Base-by-base conservation (phyloP, 2,888 invertebrate species). In the Neoscelio sp. region DNA sequence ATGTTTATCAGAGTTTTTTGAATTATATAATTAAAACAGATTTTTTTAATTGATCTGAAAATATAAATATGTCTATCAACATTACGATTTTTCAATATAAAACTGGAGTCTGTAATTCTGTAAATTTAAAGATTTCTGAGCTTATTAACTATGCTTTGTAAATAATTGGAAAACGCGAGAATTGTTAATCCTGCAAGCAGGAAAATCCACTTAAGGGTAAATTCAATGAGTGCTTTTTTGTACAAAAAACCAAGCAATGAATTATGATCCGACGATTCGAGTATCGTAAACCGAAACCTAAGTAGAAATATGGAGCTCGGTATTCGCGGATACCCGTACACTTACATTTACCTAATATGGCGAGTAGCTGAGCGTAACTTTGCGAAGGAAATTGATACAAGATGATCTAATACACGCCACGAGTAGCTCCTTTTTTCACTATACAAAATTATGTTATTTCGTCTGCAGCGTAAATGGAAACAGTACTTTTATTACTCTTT, bases 141-240 rank as follows among this genome's bases (percentile, higher is more conserved):
- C 33, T 33, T n/a, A 33, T 33, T 33, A 12, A 2, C 10, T n/a
- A 10, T 12, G 10, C n/a, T 10, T 33, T 33, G 10, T 10, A 33
- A 1, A 33, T 33, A 33, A 33, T 33, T 33, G 33, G 12, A 10
- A 20, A 23, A 44, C 5, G 12, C 12, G 23, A 10, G 23, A 0
- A 12, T 10, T 10, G 18, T 44, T 20, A 44, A 44, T 20, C 23
- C 6, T 12, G 44, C 12, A 44, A 44, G 44, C 44, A 44, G 23
- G 23, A 44, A 44, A 20, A 23, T 20, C 40, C 44, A 44, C 44
- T 44, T 44, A 44, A 44, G 20, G 10, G 20, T 23, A 10, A 23
- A 44, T 20, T 44, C 23, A 44, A 44, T 44, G 18, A 44, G 10
- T 44, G 20, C 44, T 44, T 44, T 23, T 8, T 20, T 10, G 15